phyloP scores from a whole-genome alignment of 2,797 vertebrate species.

The Myoxocephalus aenaeus region DNA sequence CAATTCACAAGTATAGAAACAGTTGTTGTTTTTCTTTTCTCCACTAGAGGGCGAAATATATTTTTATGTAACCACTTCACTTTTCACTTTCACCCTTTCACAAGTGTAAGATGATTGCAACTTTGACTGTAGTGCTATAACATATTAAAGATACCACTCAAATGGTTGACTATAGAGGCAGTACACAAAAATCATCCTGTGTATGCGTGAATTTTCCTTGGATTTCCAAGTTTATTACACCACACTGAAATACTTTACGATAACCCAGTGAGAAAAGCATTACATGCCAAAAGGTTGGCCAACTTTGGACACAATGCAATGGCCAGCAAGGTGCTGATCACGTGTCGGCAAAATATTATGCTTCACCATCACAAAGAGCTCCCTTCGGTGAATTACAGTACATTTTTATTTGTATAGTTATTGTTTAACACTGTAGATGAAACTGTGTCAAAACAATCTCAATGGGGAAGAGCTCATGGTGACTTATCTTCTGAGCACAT shows the following conservation, averaged over 20 bases:
- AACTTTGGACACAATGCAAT: slow-evolving; percentile 9
- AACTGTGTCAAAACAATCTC: not conserved
- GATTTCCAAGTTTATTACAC: slow-evolving; percentile 13
- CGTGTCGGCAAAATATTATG: not conserved
- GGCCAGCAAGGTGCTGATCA: not conserved
- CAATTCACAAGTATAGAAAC: not conserved
- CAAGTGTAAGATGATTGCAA: not conserved
- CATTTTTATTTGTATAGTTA: not conserved
- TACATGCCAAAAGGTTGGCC: slow-evolving; percentile 6
- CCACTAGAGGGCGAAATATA: slow-evolving; percentile 42
- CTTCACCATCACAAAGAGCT: slow-evolving; percentile 4
- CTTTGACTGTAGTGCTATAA: not conserved
- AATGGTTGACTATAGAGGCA: not conserved
- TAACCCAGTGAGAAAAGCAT: not conserved
- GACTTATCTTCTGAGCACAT: not conserved
- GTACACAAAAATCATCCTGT: not conserved
- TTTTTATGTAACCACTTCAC: not conserved
- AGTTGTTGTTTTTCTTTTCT: not conserved
- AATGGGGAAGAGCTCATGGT: not conserved
- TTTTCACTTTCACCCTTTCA: not conserved
- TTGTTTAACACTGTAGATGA: slow-evolving; percentile 1
- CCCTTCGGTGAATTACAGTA: not conserved
- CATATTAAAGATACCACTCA: not conserved
- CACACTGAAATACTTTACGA: not conserved
- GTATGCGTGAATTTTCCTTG: not conserved